phyloP scores from a whole-genome alignment of 2,888 invertebrate species.

The Phytoseiulus persimilis region DNA sequence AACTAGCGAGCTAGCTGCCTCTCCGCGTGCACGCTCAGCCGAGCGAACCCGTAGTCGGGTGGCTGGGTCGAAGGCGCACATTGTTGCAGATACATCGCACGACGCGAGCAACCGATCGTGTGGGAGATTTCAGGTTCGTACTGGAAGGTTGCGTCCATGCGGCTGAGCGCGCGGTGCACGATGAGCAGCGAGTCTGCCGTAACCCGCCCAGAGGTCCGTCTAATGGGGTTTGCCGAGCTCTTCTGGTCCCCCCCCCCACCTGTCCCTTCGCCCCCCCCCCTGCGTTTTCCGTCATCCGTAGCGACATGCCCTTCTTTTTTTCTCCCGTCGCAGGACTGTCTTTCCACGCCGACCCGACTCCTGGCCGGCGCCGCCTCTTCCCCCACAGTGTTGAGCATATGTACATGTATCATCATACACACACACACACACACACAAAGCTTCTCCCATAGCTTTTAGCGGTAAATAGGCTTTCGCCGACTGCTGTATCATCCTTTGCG shows the following conservation, averaged over 20 bases:
- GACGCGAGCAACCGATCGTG: no score
- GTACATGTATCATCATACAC: not conserved
- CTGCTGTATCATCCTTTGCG: not conserved
- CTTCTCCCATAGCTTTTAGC: not conserved
- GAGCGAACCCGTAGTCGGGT: no score
- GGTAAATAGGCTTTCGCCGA: not conserved
- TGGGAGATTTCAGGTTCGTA: no score
- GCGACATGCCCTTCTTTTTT: not conserved
- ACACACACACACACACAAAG: not conserved
- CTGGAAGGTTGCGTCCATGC: no score
- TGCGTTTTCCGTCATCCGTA: not conserved
- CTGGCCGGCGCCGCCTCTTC: not conserved
- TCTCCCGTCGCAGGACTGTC: not conserved
- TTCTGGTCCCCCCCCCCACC: no score
- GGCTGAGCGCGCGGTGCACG: no score
- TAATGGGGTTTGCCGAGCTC: not conserved
- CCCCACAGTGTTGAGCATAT: constrained; percentile 5
- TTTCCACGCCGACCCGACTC: not conserved
- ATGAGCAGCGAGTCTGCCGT: no score
- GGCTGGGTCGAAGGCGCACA: no score
- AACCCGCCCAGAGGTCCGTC: not conserved
- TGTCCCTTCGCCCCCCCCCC: not conserved
- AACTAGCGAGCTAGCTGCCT: no score
- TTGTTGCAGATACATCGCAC: no score
- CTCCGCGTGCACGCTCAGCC: no score